A percentile compares a stretch with the other conserved stretches of the same genome.
Evolutionary conservation across 2,888 invertebrate species (phyloP).

Genomic region (Eristalis arbustorum): DNA sequence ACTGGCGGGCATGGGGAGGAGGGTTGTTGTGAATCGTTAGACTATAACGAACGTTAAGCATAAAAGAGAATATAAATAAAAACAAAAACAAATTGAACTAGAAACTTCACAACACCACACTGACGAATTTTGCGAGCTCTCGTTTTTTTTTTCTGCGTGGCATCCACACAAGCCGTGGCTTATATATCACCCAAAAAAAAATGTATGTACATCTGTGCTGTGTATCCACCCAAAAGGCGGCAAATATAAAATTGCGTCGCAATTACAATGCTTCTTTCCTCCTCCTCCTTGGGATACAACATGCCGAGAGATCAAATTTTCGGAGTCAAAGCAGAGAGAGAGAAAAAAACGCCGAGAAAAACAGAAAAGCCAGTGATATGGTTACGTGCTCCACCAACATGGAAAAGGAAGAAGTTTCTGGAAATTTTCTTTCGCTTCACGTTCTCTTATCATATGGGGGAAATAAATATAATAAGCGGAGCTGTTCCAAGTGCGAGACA

Average conservation of each 20-base stretch:
- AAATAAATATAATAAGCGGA: neutral
- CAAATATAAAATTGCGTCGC: slow-evolving; percentile 29
- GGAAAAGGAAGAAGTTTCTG: slow-evolving; percentile 14
- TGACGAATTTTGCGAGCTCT: neutral
- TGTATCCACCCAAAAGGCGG: slow-evolving; percentile 44
- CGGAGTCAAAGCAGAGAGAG: neutral
- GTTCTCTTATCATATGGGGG: neutral
- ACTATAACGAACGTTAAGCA: neutral
- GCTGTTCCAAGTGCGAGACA: neutral
- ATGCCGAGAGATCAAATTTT: neutral
- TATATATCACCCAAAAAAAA: neutral
- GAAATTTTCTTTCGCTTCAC: slow-evolving; percentile 3
- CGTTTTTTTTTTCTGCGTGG: neutral
- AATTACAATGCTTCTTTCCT: slow-evolving; percentile 1
- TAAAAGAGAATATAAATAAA: slow-evolving; percentile 17
- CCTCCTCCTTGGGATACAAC: neutral
- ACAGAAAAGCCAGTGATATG: neutral
- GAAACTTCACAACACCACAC: slow-evolving; percentile 2
- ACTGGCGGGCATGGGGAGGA: neutral
- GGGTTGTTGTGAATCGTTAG: neutral
- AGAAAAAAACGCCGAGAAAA: neutral
- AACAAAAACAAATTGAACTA: slow-evolving; percentile 11
- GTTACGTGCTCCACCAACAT: neutral
- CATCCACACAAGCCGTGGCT: neutral
- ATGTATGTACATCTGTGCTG: neutral